These are phyloP conservation scores for Hyalella azteca DNA, from an alignment of 2,888 invertebrate species.

Conservation along the genomic window DNA sequence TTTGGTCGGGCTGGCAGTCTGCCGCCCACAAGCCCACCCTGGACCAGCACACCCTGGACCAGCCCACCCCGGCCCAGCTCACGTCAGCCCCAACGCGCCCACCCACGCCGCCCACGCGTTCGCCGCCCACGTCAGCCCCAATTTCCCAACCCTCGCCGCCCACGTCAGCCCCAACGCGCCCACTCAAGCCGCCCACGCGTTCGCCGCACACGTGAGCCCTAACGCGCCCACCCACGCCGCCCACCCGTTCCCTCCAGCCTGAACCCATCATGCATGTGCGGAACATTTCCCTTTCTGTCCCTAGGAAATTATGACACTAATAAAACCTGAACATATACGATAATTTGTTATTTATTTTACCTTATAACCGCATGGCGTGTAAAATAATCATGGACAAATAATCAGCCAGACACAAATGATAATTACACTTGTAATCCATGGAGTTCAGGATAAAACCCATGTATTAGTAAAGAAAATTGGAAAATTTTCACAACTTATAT, in stretches of 20 bases:
- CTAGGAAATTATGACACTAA: not conserved
- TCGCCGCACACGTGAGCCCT: slow-evolving; percentile 39
- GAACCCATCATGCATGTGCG: not conserved
- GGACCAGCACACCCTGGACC: slow-evolving; percentile 52
- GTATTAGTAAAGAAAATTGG: no score
- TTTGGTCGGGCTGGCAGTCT: slow-evolving; percentile 30
- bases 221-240: not conserved
- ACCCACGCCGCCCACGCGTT: slow-evolving; percentile 44
- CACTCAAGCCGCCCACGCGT: slow-evolving; percentile 22
- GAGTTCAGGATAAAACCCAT: no score
- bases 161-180: slow-evolving; percentile 41
- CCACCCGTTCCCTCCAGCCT: not conserved
- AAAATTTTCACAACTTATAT: no score
- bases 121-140: slow-evolving; percentile 51
- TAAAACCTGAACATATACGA: no score
- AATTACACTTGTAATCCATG: no score
- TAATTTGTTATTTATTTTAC: no score
- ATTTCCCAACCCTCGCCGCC: slow-evolving; percentile 20
- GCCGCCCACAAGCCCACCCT: slow-evolving; percentile 50
- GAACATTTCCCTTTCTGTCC: not conserved
- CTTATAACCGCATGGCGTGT: no score
- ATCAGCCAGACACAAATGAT: no score
- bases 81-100: slow-evolving; percentile 44
- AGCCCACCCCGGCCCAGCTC: slow-evolving; percentile 49
- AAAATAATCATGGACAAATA: no score